phyloP scores from a whole-genome alignment of 2,113 vertebrate species.

The Chascanopsetta lugubris region DNA sequence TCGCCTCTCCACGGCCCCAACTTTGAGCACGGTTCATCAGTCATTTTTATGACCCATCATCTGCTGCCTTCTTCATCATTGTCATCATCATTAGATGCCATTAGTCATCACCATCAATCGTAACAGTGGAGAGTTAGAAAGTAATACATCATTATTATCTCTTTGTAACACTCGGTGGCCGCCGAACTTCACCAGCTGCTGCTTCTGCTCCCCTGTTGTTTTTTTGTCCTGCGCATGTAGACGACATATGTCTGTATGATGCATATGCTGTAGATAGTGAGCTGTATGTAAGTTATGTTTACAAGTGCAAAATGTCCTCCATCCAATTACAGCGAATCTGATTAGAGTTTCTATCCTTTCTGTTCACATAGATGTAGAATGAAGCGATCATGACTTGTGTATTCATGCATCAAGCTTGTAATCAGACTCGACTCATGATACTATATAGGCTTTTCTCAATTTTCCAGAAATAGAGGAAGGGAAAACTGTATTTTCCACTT shows the following conservation, averaged over 20 bases:
- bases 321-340: too few species aligned
- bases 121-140: constrained; percentile 65
- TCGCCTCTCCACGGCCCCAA: constrained; percentile 42
- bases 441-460: too few species aligned
- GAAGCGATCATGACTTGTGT: too few species aligned
- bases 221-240: neutral
- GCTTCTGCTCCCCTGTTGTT: constrained; percentile 38
- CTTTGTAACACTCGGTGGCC: constrained; percentile 62
- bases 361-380: too few species aligned
- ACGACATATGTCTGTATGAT: constrained; percentile 23
- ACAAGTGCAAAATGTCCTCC: too few species aligned
- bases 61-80: constrained; percentile 74
- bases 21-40: constrained; percentile 62
- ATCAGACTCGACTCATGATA: too few species aligned
- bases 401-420: too few species aligned
- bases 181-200: constrained; percentile 41
- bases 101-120: constrained; percentile 73
- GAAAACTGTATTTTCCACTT: too few species aligned
- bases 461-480: too few species aligned
- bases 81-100: constrained; percentile 76
- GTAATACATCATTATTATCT: constrained; percentile 77
- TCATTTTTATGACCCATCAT: constrained; percentile 78
- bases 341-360: too few species aligned
- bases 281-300: neutral
- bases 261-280: neutral